Conservation (phyloP, 1,140 invertebrate species). For the Muscidifurax raptorellus region DNA sequence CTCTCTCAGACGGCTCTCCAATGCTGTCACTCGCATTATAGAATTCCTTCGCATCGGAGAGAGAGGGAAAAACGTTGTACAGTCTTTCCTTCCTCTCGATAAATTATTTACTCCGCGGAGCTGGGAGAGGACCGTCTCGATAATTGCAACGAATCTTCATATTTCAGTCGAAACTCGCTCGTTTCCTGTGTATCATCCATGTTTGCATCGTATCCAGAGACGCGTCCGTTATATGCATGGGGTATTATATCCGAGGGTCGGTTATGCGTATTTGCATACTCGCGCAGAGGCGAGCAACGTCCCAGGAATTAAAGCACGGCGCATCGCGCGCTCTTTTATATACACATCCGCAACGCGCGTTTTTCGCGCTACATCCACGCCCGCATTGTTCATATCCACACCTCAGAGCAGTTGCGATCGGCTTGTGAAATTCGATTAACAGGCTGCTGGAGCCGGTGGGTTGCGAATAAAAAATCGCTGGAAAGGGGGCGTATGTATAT, state of each 20-base stretch:
- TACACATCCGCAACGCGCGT: not conserved
- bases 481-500: not conserved
- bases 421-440: slow-evolving; percentile 22
- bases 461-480: not conserved
- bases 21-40: not conserved
- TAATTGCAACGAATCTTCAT: slow-evolving; percentile 34
- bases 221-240: not conserved
- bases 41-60: not conserved
- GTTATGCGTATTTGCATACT: slow-evolving; percentile 8
- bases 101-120: slow-evolving; percentile 32
- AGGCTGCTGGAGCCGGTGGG: not conserved
- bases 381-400: not conserved
- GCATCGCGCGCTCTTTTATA: not conserved
- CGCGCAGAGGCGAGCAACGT: not conserved
- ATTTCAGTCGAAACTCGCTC: not conserved
- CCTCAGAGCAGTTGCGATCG: not conserved
- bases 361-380: not conserved
- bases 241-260: not conserved
- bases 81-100: not conserved
- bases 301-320: not conserved
- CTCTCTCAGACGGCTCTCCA: not conserved
- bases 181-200: not conserved
- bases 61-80: no score
- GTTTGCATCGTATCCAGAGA: no score
- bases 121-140: not conserved